Base-by-base conservation (phyloP, 2,888 invertebrate species). In the Euphydryas editha region DNA sequence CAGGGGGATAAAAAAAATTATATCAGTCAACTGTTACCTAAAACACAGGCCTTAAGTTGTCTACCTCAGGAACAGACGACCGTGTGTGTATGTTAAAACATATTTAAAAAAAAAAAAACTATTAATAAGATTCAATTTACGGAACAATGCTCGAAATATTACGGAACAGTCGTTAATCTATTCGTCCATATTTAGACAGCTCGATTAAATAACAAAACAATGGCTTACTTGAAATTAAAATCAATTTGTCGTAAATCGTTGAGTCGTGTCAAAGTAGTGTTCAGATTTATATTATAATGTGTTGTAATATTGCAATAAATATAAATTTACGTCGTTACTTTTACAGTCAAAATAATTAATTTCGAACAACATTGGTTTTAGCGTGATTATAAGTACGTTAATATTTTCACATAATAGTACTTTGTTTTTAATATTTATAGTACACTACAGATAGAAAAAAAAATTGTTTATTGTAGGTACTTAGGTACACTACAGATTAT, bases 191-290 rank as follows among this genome's bases (percentile, higher is more conserved):
- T 59, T 54, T 51, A 64, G 67, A 68, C 64, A 20, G 64, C 49
- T 64, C 64, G 51, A 68, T 68, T 57, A 68, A 51, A 17, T 44
- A 56, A n/a, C 37, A 17, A 56, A 67, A 68, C 64, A 68, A 67
- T 64, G 44, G 59, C 18, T 58, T 21, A 54, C n/a, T 59, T 11
- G 51, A 49, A 64, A 56, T 51, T n/a, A 39, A 60, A 66, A 64
- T 57, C 60, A 60, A 68, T 68, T 68, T 68, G 64, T 68, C 64
- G 58, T 47, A 54, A 66, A 62, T 58, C 49, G 10, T 44, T 21
- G 18, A 20, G 47, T 56, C 17, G 47, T 62, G 56, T 57, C 56
- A 56, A 37, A 47, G 56, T 36, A 37, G 10, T 11, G 17, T n/a
- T 58, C 11, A 15, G 17, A 15, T 44, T 21, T 24, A 17, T 54